Evolutionary conservation across 1,140 invertebrate genomes (phyloP).

Genomic region (Drosophila gunungcola): DNA sequence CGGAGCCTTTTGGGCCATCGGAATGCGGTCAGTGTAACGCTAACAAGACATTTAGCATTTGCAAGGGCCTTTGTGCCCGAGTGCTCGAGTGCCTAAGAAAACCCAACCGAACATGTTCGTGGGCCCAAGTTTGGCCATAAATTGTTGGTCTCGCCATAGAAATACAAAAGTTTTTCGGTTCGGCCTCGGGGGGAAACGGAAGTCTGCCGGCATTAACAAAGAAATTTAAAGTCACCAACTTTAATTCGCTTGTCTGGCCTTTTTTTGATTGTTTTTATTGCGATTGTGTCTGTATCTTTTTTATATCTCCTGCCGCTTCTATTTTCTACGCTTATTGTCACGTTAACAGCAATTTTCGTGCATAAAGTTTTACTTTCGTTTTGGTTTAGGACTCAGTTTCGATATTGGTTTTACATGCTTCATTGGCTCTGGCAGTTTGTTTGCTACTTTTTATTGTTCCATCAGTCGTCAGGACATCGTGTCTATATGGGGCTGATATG

Average conservation of each 20-base stretch:
- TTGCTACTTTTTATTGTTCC: slow-evolving; percentile 61
- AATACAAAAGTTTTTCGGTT: slow-evolving; percentile 51
- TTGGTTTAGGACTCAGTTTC: slow-evolving; percentile 34
- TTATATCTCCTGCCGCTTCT: slow-evolving; percentile 33
- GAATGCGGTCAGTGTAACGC: slow-evolving; percentile 78
- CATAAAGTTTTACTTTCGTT: slow-evolving; percentile 70
- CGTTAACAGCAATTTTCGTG: slow-evolving; percentile 79
- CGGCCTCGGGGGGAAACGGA: slow-evolving; percentile 19
- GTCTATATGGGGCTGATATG: slow-evolving; percentile 17
- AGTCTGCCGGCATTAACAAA: slow-evolving; percentile 63
- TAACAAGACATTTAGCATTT: slow-evolving; percentile 74
- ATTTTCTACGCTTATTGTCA: slow-evolving; percentile 74
- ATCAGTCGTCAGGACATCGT: slow-evolving; percentile 29
- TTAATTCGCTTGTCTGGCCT: slow-evolving; percentile 58
- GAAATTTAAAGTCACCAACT: slow-evolving; percentile 75
- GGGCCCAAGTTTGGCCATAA: slow-evolving; percentile 75
- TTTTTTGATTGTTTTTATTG: slow-evolving; percentile 67
- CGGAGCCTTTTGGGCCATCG: slow-evolving; percentile 53
- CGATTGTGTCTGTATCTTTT: background rate
- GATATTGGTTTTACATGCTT: slow-evolving; percentile 47
- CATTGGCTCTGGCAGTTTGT: slow-evolving; percentile 65
- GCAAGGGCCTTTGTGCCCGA: slow-evolving; percentile 31
- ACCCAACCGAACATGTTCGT: slow-evolving; percentile 46
- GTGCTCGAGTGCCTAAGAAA: background rate
- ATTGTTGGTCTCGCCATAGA: slow-evolving; percentile 65